A percentile compares a stretch with the other conserved stretches of the same genome.
These are phyloP conservation scores for Anolis sagrei DNA, from an alignment of 2,113 vertebrate genomes.

Conservation along the genomic window DNA sequence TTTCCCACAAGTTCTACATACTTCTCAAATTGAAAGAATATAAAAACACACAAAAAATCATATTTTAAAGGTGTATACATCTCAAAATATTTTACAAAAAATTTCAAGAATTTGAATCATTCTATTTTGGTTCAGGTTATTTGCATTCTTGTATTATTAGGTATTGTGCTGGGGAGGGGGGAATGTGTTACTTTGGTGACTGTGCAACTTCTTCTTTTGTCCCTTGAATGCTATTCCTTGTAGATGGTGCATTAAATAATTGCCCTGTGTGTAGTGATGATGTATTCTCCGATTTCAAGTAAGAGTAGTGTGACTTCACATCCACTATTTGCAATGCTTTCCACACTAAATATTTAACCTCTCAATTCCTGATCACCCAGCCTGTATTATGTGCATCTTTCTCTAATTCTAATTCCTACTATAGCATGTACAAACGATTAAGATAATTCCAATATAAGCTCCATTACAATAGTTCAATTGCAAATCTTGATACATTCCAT, in stretches of 20 bases:
- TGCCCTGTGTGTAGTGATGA: neutral
- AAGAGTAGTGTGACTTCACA: too few relatives aligned
- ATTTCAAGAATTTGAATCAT: too few relatives aligned
- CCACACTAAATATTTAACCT: neutral
- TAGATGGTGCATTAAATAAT: neutral
- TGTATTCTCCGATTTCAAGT: neutral
- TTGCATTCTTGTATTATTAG: neutral
- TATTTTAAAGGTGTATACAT: too few relatives aligned
- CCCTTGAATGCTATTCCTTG: neutral
- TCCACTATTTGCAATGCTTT: neutral
- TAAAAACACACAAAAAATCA: too few relatives aligned
- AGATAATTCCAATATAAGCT: conserved; percentile 2
- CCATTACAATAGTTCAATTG: neutral
- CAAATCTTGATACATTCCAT: neutral
- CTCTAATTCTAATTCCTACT: neutral
- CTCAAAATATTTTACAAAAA: too few relatives aligned
- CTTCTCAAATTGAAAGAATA: too few relatives aligned
- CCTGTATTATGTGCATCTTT: neutral
- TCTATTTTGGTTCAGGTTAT: neutral
- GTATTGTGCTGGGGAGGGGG: neutral
- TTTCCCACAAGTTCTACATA: neutral
- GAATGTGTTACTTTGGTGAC: neutral
- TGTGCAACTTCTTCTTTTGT: neutral
- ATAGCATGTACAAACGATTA: conserved; percentile 25
- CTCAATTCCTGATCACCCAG: neutral